Evolutionary conservation across 2,888 invertebrate genomes (phyloP).

Genomic region (Ectropis crepuscularia): DNA sequence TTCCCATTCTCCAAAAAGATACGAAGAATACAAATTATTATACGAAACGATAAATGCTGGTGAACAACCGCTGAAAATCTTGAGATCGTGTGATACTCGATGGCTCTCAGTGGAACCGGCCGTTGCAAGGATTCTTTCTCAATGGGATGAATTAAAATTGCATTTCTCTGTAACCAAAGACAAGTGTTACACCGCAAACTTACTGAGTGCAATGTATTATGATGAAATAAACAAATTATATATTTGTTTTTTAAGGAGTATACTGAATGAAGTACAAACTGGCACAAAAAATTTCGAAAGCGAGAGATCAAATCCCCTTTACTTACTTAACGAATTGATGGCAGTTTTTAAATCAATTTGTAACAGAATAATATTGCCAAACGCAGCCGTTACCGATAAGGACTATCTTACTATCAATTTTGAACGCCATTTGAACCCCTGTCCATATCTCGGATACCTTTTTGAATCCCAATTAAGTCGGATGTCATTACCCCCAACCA

Average conservation of each 20-base stretch:
- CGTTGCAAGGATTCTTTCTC: conserved; percentile 27
- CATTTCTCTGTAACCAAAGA: conserved; percentile 26
- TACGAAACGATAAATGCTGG: conserved; percentile 43
- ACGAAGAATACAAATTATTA: too few relatives aligned
- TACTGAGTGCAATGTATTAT: conserved; percentile 17
- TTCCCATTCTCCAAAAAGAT: conserved; percentile 43
- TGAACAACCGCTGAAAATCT: conserved; percentile 48
- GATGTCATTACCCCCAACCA: too few relatives aligned
- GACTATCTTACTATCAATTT: conserved; percentile 32
- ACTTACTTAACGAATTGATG: conserved; percentile 34
- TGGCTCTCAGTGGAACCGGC: conserved; percentile 30
- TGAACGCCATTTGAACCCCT: conserved; percentile 30
- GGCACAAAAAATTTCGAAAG: conserved; percentile 25
- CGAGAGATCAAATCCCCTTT: conserved; percentile 24
- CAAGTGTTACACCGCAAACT: conserved; percentile 26
- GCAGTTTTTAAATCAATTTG: conserved; percentile 40
- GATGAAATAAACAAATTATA: conserved; percentile 20
- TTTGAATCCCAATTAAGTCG: too few relatives aligned
- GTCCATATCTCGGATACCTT: conserved; percentile 23
- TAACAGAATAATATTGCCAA: conserved; percentile 37
- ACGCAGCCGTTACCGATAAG: conserved; percentile 34
- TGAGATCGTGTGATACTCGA: conserved; percentile 40
- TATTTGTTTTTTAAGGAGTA: conserved; percentile 14
- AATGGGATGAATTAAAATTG: conserved; percentile 34
- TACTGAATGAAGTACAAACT: conserved; percentile 21